Base-by-base conservation (phyloP, 2,888 invertebrate genomes). In the Cheilosia vulpina region DNA sequence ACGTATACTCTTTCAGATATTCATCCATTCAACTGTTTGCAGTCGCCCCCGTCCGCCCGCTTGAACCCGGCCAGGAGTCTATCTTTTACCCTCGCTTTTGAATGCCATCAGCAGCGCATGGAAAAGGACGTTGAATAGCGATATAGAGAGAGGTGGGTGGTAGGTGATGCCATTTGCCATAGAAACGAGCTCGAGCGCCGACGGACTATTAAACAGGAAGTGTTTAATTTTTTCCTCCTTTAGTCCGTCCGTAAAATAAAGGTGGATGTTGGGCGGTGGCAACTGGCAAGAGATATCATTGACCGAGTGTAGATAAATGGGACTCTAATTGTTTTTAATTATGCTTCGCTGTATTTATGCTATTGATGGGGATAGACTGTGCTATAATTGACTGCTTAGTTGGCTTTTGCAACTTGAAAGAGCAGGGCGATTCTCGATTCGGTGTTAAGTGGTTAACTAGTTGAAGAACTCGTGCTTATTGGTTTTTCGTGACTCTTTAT, bases 131-230 rank as follows among this genome's bases (percentile, higher is more conserved):
- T 66, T 66, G 69, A 78, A 77, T 58, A 55, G 45, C 50, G 19
- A 60, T 66, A 50, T 60, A 50, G 53, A 55, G 17, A 7, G 17
- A 17, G 15, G 27, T 17, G 57, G 60, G 24, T 27, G 50, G 60
- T 21, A 17, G 71, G 38, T 69, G 55, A 38, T 38, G 11, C 38
- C 38, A 38, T 38, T 50, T 58, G 45, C 65, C n/a, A 65, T 72
- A 79, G 72, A 79, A 79, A 65, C 65, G 65, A 58, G 72, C 52
- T 58, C 65, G 65, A 79, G 72, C 72, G 72, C 72, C 72, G 60
- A 72, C 79, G 79, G 79, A 79, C 79, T 79, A 79, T 79, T 79
- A 79, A 79, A 60, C 79, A 79, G 79, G 79, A 79, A 79, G 79
- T 79, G 79, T 79, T 79, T 72, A 79, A 72, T 79, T 79, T 79